Conservation (phyloP, 2,888 invertebrate genomes). For the Marasmarcha lunaedactyla region DNA sequence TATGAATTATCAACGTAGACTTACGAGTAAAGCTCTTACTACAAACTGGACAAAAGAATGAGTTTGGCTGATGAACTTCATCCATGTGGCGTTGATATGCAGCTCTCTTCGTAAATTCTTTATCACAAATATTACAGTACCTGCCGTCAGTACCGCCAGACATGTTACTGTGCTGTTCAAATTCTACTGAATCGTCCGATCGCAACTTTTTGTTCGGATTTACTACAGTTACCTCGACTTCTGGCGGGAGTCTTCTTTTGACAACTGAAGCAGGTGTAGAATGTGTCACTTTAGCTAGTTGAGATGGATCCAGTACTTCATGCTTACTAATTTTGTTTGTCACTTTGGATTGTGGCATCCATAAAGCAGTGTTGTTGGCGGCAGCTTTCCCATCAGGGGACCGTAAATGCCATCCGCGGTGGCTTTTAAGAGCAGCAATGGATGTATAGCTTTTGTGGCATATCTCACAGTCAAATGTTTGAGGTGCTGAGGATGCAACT, state of each 20-base stretch:
- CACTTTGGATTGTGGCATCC: conserved; percentile 68
- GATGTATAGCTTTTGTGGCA: conserved; percentile 76
- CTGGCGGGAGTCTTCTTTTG: conserved; percentile 57
- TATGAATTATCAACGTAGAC: conserved; percentile 73
- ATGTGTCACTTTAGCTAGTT: conserved; percentile 34
- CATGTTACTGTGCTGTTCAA: conserved; percentile 49
- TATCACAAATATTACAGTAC: conserved; percentile 71
- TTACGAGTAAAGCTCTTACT: conserved; percentile 73
- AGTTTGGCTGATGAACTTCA: conserved; percentile 64
- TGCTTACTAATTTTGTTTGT: conserved; percentile 63
- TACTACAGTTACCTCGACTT: conserved; percentile 63
- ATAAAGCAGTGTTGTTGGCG: conserved; percentile 59
- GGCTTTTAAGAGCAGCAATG: conserved; percentile 74
- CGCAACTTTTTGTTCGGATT: conserved; percentile 62
- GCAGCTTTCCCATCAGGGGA: conserved; percentile 68
- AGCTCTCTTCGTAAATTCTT: conserved; percentile 72
- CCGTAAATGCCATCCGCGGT: conserved; percentile 76
- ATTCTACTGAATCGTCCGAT: conserved; percentile 53
- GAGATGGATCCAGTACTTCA: conserved; percentile 48
- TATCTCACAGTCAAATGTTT: conserved; percentile 72
- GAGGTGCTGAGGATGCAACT: conserved; percentile 33
- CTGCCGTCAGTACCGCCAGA: conserved; percentile 53
- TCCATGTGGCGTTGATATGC: conserved; percentile 73
- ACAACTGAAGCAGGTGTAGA: conserved; percentile 27
- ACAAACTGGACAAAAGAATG: conserved; percentile 73